These are phyloP conservation scores for Avahi laniger DNA, from an alignment of 2,797 vertebrate species.

Conservation along the genomic window DNA sequence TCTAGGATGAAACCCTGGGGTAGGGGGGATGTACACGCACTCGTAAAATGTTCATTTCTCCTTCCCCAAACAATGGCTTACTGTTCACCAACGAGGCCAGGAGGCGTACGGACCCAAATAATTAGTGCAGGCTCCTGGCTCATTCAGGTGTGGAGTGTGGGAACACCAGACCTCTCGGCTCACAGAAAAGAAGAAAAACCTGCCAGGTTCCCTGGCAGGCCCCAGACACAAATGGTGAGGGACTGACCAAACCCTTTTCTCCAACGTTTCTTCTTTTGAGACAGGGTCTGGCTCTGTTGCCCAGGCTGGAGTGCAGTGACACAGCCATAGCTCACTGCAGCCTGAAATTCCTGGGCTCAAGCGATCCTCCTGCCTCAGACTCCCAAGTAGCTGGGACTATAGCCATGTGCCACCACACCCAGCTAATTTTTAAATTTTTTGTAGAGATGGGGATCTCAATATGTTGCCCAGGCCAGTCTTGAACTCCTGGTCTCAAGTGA, in stretches of 20 bases:
- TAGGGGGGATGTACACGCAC: rapidly evolving
- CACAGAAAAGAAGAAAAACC: not conserved
- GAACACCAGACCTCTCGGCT: not conserved
- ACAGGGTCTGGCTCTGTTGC: not conserved
- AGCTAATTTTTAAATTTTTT: not conserved
- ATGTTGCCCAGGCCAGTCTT: no score
- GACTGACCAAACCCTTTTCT: rapidly evolving
- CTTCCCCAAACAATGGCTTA: not conserved
- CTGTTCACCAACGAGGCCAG: not conserved
- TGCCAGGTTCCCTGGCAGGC: not conserved
- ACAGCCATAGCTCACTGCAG: not conserved
- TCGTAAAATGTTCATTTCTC: not conserved
- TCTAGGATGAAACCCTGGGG: not conserved
- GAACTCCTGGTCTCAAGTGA: not conserved
- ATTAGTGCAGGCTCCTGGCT: not conserved
- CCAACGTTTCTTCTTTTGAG: not conserved
- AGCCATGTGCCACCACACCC: not conserved
- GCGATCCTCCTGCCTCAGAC: not conserved
- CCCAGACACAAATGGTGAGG: rapidly evolving
- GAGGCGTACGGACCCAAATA: not conserved
- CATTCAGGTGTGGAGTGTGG: not conserved
- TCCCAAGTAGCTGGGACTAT: not conserved
- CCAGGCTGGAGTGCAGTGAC: not conserved
- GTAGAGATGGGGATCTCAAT: not conserved
- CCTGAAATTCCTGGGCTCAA: not conserved